Percentiles rank a stretch among this genome's conserved stretches.
Conservation (phyloP, 2,888 invertebrate genomes). For the Acanthopleura granulata region DNA sequence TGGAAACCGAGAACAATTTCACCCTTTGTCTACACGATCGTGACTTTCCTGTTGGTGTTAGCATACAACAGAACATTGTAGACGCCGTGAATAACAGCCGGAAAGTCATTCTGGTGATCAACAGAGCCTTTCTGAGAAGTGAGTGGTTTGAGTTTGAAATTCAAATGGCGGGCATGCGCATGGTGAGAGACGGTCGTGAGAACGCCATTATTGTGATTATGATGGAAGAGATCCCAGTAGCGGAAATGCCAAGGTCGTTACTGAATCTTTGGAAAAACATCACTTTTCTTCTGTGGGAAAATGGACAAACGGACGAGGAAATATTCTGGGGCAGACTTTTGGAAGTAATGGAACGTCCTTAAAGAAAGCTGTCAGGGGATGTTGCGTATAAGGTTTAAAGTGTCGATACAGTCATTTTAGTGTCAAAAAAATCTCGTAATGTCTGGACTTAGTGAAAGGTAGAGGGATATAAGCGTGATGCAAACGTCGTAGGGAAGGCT, state of each 20-base stretch:
- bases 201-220: constrained; percentile 8
- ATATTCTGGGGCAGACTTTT: background rate
- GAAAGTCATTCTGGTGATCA: constrained; percentile 11
- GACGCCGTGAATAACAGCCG: background rate
- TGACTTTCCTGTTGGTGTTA: background rate
- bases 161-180: constrained; percentile 17
- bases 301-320: background rate
- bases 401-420: no score
- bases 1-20: background rate
- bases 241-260: background rate
- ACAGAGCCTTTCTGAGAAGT: background rate
- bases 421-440: no score
- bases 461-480: no score
- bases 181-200: constrained; percentile 2
- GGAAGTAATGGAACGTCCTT: no score
- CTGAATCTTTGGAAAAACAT: background rate
- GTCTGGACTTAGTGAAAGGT: no score
- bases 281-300: background rate
- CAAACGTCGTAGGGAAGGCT: no score
- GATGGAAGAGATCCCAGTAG: constrained; percentile 2
- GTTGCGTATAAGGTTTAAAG: no score
- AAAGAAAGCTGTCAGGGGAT: no score
- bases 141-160: constrained; percentile 7
- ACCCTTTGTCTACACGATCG: background rate
- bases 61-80: constrained; percentile 3